Percentiles rank a stretch among this genome's conserved stretches.
Evolutionary conservation across 2,888 invertebrate genomes (phyloP).

Genomic region (Priocnemis perturbator): DNA sequence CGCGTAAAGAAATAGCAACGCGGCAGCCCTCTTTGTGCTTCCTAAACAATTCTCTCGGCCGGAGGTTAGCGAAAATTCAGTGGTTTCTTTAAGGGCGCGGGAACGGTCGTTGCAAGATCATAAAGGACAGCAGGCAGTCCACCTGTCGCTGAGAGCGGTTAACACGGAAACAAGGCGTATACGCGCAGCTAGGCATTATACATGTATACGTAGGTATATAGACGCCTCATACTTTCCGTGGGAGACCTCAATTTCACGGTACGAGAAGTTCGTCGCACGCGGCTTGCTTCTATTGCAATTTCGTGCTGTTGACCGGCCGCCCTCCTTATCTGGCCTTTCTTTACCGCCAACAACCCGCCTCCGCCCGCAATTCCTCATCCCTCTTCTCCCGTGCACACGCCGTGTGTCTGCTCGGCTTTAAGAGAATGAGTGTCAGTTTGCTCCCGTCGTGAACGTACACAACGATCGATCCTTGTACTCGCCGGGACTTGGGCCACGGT

Average conservation of each 20-base stretch:
- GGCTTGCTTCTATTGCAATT: constrained; percentile 18
- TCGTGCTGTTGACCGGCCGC: constrained; percentile 18
- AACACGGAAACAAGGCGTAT: neutral
- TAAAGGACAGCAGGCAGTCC: neutral
- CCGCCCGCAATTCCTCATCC: too few species aligned
- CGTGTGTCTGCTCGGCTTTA: too few species aligned
- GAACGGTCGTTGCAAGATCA: neutral
- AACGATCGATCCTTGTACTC: too few species aligned
- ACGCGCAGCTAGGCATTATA: too few species aligned
- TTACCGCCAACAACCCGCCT: neutral
- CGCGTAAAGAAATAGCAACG: too few species aligned
- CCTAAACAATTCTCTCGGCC: too few species aligned
- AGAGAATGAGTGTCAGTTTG: too few species aligned
- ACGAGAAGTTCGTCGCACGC: constrained; percentile 35
- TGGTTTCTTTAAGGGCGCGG: too few species aligned
- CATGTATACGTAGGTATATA: neutral
- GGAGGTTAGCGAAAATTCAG: too few species aligned
- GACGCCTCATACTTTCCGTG: constrained; percentile 10
- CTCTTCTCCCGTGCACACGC: too few species aligned
- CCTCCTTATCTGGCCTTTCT: constrained; percentile 2
- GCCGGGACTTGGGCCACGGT: neutral
- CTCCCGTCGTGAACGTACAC: neutral
- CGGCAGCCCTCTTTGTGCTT: too few species aligned
- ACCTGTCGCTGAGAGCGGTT: constrained; percentile 1
- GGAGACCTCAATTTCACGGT: constrained; percentile 47